These are phyloP conservation scores for Plotosus lineatus DNA, from an alignment of 2,113 vertebrate species.

Conservation along the genomic window DNA sequence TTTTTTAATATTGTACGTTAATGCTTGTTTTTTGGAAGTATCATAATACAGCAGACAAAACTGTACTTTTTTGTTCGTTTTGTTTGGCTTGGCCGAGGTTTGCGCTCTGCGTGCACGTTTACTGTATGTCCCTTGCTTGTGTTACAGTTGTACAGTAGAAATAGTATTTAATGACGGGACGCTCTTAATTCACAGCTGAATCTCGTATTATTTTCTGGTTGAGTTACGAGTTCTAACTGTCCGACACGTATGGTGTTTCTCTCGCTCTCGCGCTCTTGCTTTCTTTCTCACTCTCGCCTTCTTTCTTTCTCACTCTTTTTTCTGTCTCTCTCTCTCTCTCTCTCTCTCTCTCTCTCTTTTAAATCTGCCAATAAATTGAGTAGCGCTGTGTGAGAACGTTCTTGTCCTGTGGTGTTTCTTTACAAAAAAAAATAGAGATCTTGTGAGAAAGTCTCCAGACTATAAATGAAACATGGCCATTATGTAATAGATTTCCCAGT, in stretches of 20 bases:
- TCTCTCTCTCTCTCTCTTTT: neutral
- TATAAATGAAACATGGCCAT: slow-evolving; percentile 9
- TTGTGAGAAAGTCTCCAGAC: slow-evolving; percentile 2
- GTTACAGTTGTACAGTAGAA: no score
- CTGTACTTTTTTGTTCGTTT: no score
- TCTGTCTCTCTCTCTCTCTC: neutral
- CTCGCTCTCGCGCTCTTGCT: neutral
- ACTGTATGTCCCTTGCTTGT: no score
- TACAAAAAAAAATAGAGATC: neutral
- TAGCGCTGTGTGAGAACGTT: slow-evolving; percentile 1
- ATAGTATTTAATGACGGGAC: no score
- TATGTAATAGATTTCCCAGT: slow-evolving; percentile 23
- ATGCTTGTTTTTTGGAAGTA: no score
- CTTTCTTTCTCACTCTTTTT: neutral
- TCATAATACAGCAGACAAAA: no score
- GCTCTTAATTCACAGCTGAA: neutral
- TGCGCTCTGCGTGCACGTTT: no score
- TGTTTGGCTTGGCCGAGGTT: no score
- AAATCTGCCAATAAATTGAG: neutral
- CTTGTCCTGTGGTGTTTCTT: neutral
- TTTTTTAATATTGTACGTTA: no score
- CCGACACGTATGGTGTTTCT: no score
- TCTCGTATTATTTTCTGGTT: neutral
- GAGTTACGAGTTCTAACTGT: neutral
- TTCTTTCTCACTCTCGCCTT: neutral